Percentiles rank a stretch among this genome's conserved stretches.
phyloP scores from a whole-genome alignment of 2,113 vertebrate genomes.

The Hyperopisus bebe region DNA sequence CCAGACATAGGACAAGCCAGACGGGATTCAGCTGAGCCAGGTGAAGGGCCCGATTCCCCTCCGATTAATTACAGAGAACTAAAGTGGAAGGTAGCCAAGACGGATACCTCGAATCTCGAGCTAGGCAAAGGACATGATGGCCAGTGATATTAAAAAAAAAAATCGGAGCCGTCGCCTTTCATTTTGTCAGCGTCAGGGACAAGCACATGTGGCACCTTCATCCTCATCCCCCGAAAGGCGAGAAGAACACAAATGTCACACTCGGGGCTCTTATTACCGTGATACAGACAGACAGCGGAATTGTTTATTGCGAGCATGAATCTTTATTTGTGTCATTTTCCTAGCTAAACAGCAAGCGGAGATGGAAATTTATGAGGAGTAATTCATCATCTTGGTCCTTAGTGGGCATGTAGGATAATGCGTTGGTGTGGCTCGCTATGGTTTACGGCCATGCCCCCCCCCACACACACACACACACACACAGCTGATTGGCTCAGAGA shows the following conservation, averaged over 20 bases:
- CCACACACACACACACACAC: background rate
- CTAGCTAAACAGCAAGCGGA: conserved; percentile 17
- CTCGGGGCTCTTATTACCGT: conserved; percentile 11
- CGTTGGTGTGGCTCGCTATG: background rate
- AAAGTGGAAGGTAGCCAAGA: conserved; percentile 7
- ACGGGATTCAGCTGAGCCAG: background rate
- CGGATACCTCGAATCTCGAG: background rate
- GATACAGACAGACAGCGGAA: conserved; percentile 20
- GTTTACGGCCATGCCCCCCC: background rate
- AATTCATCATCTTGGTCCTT: conserved; percentile 1
- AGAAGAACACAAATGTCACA: conserved; percentile 4
- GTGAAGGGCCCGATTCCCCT: background rate
- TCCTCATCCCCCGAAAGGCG: conserved; percentile 4
- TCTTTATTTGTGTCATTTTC: conserved; percentile 27
- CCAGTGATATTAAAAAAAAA: background rate
- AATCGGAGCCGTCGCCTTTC: conserved; percentile 12
- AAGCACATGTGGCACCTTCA: conserved; percentile 12
- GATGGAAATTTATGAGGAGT: conserved; percentile 19
- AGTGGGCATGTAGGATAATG: background rate
- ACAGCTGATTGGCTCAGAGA: background rate
- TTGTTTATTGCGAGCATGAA: conserved; percentile 26
- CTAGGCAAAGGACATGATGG: background rate
- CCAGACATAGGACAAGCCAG: background rate
- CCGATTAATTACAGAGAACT: background rate
- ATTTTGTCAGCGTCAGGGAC: conserved; percentile 15